These are phyloP conservation scores for Puntigrus tetrazona DNA, from an alignment of 2,113 vertebrate genomes.

Conservation along the genomic window DNA sequence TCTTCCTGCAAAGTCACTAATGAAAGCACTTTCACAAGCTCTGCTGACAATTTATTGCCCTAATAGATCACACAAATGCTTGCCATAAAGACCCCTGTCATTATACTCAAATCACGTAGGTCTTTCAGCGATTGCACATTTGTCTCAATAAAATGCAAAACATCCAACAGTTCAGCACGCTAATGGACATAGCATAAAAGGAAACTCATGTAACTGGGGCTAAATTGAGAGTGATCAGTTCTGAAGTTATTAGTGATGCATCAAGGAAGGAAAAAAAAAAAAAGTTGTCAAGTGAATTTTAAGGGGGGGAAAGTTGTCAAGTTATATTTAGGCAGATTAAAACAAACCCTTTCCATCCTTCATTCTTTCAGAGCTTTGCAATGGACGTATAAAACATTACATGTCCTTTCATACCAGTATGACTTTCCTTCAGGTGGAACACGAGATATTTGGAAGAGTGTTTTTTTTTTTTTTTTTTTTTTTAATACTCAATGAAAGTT, in stretches of 20 bases:
- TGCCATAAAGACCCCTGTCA: conserved; percentile 41
- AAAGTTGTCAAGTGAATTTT: neutral
- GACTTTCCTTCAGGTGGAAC: neutral
- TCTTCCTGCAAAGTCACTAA: conserved; percentile 54
- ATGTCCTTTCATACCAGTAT: neutral
- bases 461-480: neutral
- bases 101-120: conserved; percentile 48
- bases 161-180: conserved; percentile 24
- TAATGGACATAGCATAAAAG: conserved; percentile 27
- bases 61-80: conserved; percentile 58
- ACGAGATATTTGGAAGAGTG: neutral
- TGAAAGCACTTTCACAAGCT: conserved; percentile 51
- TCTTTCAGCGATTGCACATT: conserved; percentile 46
- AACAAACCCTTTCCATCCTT: neutral
- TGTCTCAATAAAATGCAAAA: conserved; percentile 50
- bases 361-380: neutral
- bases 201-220: conserved; percentile 21
- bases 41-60: conserved; percentile 42
- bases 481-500: neutral
- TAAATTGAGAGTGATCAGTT: conserved; percentile 38
- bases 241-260: conserved; percentile 28
- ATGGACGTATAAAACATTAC: neutral
- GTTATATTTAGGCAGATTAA: neutral
- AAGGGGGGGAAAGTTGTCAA: neutral
- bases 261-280: neutral